These are phyloP conservation scores for Nycticryphes semicollaris DNA, from an alignment of 2,113 vertebrate genomes.

Conservation along the genomic window DNA sequence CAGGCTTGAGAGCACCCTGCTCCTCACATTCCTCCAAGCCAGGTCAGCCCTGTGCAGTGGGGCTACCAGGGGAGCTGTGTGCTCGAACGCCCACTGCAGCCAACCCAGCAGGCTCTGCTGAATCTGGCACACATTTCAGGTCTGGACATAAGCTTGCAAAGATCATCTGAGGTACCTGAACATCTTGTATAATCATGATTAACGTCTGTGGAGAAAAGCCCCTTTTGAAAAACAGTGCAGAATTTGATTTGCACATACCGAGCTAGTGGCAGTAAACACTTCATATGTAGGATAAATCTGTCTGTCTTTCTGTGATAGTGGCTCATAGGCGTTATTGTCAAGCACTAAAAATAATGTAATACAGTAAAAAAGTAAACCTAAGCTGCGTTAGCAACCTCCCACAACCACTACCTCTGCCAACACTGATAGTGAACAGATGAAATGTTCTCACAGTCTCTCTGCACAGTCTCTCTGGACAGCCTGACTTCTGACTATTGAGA, in stretches of 20 bases:
- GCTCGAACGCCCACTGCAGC: accelerated
- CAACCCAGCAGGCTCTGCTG: neutral
- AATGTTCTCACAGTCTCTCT: neutral
- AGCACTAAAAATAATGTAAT: constrained; percentile 7
- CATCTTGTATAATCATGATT: neutral
- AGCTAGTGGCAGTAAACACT: neutral
- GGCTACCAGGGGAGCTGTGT: neutral
- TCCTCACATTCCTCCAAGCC: neutral
- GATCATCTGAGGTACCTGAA: constrained; percentile 31
- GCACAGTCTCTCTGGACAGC: neutral
- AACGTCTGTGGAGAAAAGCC: neutral
- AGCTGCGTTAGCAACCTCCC: neutral
- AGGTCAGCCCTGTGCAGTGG: neutral
- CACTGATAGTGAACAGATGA: neutral
- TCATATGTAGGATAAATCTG: neutral
- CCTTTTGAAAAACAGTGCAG: neutral
- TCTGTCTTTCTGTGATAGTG: neutral
- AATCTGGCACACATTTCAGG: neutral
- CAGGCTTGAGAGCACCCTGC: neutral
- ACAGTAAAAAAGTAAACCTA: constrained; percentile 3
- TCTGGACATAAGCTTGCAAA: neutral
- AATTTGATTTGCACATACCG: neutral
- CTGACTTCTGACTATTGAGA: neutral
- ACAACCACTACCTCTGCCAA: neutral
- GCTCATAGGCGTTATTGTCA: constrained; percentile 27